Base-by-base conservation (phyloP, 2,113 vertebrate species). In the Romanogobio albipinnatus region DNA sequence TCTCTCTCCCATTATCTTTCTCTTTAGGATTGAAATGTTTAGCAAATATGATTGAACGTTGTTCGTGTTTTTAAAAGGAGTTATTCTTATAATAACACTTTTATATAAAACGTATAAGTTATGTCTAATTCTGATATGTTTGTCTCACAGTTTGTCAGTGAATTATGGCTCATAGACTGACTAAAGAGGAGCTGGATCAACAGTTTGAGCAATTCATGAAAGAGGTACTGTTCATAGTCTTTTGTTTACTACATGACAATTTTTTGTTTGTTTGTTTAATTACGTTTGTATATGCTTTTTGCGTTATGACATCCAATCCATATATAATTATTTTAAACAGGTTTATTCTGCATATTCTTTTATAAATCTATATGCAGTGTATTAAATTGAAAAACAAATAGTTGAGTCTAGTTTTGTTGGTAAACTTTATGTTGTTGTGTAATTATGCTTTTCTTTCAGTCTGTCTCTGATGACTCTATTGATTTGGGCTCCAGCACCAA, bases 141-240 rank as follows among this genome's bases (percentile, higher is more conserved):
- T 49, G 14, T 66, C 24, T 14, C 43, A 1, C 24, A 17, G n/a
- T 43, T 11, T n/a, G 45, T 73, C 29, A 43, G 71, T 36, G 26
- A 76, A 87, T 85, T 85, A 99, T 99, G 97, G 92, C 96, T 90
- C 92, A 85, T 73, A 91, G 82, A 70, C 89, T 93, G 91, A 96
- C 94, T 51, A 95, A 95, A 89, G 93, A 96, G 89, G 95, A 98
- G 79, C 83, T 98, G 88, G 97, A 99, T 89, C 94, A 97, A 85
- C 95, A 98, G 88, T 99, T 99, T 93, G 97, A 99, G 88, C 94
- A 96, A 90, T 99, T 98, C 90, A 87, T 99, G 90, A 97, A 96
- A 90, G 97, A 99, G 96, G 98, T 99, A 45, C 56, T 61, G 29
- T 45, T 84, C 5, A 84, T 45, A 4, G 17, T 14, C 26, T 45